Percentiles rank a stretch among this genome's conserved stretches.
phyloP scores from a whole-genome alignment of 2,797 vertebrate species.

The Strix occidentalis region DNA sequence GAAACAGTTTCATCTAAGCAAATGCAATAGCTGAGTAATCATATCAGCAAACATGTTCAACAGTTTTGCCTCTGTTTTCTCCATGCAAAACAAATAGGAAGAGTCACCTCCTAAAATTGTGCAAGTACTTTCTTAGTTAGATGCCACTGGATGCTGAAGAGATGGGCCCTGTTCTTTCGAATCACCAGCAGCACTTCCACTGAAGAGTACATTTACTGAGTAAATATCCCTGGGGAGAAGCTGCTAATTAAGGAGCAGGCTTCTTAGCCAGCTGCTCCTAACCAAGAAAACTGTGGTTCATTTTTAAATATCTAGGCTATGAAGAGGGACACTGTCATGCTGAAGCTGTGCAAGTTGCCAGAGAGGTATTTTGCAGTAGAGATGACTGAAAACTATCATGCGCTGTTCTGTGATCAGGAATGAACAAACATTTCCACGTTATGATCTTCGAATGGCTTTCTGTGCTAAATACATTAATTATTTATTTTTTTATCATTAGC shows the following conservation, averaged over 20 bases:
- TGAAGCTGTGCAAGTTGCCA: background rate
- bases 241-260: slow-evolving; percentile 67
- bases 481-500: background rate
- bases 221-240: slow-evolving; percentile 61
- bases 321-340: background rate
- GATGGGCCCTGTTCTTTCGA: slow-evolving; percentile 29
- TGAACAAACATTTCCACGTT: background rate
- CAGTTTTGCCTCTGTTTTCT: background rate
- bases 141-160: background rate
- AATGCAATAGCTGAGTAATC: background rate
- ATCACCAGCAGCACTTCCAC: slow-evolving; percentile 44
- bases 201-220: slow-evolving; percentile 68
- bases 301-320: slow-evolving; percentile 51
- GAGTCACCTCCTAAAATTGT: background rate
- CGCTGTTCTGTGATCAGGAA: background rate
- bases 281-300: background rate
- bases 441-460: background rate
- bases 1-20: background rate
- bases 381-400: background rate
- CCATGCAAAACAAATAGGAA: background rate
- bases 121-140: background rate
- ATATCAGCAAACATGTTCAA: background rate
- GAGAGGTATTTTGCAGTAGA: slow-evolving; percentile 28
- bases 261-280: slow-evolving; percentile 70
- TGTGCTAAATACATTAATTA: background rate